phyloP scores from a whole-genome alignment of 1,140 invertebrate species.

The Ephestia elutella region DNA sequence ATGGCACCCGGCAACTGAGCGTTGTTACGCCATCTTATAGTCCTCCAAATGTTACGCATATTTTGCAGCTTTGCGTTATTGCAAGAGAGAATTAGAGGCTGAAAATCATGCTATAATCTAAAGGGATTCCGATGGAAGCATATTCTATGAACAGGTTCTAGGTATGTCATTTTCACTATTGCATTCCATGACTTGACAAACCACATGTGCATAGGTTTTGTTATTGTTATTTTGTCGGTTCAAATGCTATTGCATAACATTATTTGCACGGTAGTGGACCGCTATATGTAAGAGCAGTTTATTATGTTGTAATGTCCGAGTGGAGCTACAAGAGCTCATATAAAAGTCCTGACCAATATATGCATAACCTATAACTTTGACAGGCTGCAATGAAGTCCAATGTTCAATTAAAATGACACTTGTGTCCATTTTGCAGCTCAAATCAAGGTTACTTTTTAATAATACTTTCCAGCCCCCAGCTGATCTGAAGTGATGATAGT shows the following conservation, averaged over 20 bases:
- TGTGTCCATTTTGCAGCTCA: conserved; percentile 40
- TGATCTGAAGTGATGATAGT: conserved; percentile 20
- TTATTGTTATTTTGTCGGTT: conserved; percentile 60
- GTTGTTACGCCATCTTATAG: conserved; percentile 75
- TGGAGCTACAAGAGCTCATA: conserved; percentile 15
- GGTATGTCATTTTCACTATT: conserved; percentile 67
- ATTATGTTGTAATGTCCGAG: conserved; percentile 14
- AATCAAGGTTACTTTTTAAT: conserved; percentile 53
- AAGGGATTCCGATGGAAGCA: conserved; percentile 43
- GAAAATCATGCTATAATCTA: conserved; percentile 52
- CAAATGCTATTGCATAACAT: conserved; percentile 45
- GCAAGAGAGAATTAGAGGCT: conserved; percentile 46
- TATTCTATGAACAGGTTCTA: conserved; percentile 45
- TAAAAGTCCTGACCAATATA: conserved; percentile 22
- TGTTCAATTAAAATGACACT: conserved; percentile 60
- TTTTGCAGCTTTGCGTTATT: conserved; percentile 57
- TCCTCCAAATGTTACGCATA: conserved; percentile 69
- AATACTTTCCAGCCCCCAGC: conserved; percentile 18
- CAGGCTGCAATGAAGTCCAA: conserved; percentile 55
- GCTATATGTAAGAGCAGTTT: conserved; percentile 17
- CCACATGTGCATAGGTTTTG: conserved; percentile 66
- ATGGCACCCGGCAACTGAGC: conserved; percentile 71
- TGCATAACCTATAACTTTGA: conserved; percentile 65
- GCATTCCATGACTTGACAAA: conserved; percentile 61
- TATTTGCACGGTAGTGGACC: conserved; percentile 35